Evolutionary conservation across 1,140 invertebrate species (phyloP).

Genomic region (Limonius californicus): DNA sequence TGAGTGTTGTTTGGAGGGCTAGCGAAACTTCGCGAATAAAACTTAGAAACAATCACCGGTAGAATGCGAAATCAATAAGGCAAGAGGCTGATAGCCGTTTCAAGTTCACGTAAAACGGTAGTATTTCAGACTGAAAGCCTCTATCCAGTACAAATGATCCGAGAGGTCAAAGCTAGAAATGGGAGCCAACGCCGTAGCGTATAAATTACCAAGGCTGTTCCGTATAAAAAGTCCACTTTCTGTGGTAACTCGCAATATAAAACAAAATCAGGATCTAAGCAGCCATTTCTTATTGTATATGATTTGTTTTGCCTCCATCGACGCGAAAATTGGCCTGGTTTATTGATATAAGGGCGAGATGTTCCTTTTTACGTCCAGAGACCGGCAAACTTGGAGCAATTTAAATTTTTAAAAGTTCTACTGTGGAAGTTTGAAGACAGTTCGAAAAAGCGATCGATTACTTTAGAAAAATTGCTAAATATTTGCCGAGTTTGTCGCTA

Average conservation of each 20-base stretch:
- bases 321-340: no score
- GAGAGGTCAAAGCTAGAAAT: conserved; percentile 31
- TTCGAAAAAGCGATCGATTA: no score
- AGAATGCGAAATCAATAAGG: conserved; percentile 32
- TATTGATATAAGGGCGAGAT: no score
- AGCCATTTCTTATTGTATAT: no score
- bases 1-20: neutral
- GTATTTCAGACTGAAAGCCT: conserved; percentile 34
- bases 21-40: conserved; percentile 11
- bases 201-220: conserved; percentile 31
- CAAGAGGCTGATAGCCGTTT: conserved; percentile 27
- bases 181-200: conserved; percentile 27
- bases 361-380: no score
- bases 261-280: neutral
- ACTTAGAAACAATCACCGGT: conserved; percentile 27
- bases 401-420: no score
- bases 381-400: no score
- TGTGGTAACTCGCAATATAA: neutral
- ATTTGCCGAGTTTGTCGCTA: no score
- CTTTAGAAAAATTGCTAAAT: no score
- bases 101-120: conserved; percentile 35
- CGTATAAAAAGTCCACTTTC: conserved; percentile 28
- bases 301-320: no score
- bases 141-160: conserved; percentile 34
- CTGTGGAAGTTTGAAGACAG: no score